Conservation (phyloP, 2,797 vertebrate genomes). For the Anguilla marmorata region DNA sequence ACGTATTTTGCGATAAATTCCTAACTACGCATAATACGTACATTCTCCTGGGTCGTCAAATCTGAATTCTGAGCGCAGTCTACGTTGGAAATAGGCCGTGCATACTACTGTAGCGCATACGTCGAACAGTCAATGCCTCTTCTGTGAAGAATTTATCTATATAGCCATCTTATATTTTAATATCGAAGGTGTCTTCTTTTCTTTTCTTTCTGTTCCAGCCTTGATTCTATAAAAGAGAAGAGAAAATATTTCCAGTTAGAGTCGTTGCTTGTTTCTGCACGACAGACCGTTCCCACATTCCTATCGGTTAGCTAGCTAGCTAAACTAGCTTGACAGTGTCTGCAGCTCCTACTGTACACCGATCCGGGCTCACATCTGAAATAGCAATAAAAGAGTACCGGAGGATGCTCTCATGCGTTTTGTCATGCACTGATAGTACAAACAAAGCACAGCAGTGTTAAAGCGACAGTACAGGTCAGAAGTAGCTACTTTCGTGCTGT, state of each 20-base stretch:
- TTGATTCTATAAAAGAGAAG: conserved; percentile 32
- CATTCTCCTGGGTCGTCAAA: conserved; percentile 41
- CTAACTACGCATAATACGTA: conserved; percentile 68
- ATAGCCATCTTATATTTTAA: neutral
- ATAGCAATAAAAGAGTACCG: conserved; percentile 17
- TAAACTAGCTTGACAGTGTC: neutral
- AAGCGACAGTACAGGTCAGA: conserved; percentile 30
- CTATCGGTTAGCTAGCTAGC: neutral
- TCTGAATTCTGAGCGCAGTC: conserved; percentile 46
- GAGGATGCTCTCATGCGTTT: conserved; percentile 24
- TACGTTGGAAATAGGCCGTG: conserved; percentile 39
- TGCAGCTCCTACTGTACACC: conserved; percentile 12
- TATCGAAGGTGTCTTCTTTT: neutral
- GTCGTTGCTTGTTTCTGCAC: neutral
- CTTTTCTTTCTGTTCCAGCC: conserved; percentile 11
- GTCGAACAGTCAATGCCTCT: conserved; percentile 33
- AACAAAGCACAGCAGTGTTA: conserved; percentile 24
- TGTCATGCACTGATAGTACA: conserved; percentile 32
- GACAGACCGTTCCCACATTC: neutral
- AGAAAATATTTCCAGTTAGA: neutral
- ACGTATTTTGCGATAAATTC: conserved; percentile 64
- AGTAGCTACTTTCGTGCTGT: neutral
- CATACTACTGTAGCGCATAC: conserved; percentile 25
- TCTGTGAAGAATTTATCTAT: conserved; percentile 3
- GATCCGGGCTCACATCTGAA: conserved; percentile 21